These are phyloP conservation scores for Thecophora atra DNA, from an alignment of 2,888 invertebrate genomes.

Conservation along the genomic window DNA sequence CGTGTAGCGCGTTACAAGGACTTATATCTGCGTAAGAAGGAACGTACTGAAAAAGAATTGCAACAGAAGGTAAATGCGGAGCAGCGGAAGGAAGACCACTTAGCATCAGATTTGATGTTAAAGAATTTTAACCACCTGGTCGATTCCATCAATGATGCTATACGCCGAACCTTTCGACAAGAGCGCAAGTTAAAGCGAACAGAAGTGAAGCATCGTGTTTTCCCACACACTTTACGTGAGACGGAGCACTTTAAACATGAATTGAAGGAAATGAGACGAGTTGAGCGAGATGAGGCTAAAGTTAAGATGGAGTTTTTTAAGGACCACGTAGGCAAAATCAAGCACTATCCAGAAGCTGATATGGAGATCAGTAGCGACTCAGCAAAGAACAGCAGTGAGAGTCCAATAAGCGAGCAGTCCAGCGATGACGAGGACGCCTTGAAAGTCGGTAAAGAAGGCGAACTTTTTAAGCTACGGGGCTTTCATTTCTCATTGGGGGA, in stretches of 20 bases:
- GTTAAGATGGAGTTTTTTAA: slow-evolving; percentile 53
- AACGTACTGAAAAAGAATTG: slow-evolving; percentile 18
- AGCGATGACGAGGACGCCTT: slow-evolving; percentile 61
- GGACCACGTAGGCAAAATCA: slow-evolving; percentile 50
- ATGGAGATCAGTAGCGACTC: slow-evolving; percentile 53
- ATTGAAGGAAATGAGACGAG: slow-evolving; percentile 54
- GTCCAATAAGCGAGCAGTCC: slow-evolving; percentile 54
- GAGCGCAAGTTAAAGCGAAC: slow-evolving; percentile 47
- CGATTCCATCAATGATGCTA: slow-evolving; percentile 51
- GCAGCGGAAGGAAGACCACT: slow-evolving; percentile 44
- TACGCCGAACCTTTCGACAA: slow-evolving; percentile 52
- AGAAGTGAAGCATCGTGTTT: slow-evolving; percentile 49
- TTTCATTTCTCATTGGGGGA: slow-evolving; percentile 59
- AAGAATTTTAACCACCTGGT: slow-evolving; percentile 48
- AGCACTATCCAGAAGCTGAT: slow-evolving; percentile 50
- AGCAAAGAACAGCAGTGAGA: slow-evolving; percentile 45
- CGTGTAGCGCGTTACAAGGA: slow-evolving; percentile 56
- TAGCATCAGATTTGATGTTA: slow-evolving; percentile 49
- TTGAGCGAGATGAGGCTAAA: slow-evolving; percentile 53
- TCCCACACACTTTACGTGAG: slow-evolving; percentile 59
- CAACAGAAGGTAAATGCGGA: too few relatives aligned
- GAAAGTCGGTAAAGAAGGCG: slow-evolving; percentile 56
- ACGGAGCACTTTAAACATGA: slow-evolving; percentile 51
- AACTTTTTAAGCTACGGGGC: slow-evolving; percentile 59
- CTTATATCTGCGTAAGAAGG: slow-evolving; percentile 53